Evolutionary conservation across 2,888 invertebrate species (phyloP).

Genomic region (Laspeyria flexula): DNA sequence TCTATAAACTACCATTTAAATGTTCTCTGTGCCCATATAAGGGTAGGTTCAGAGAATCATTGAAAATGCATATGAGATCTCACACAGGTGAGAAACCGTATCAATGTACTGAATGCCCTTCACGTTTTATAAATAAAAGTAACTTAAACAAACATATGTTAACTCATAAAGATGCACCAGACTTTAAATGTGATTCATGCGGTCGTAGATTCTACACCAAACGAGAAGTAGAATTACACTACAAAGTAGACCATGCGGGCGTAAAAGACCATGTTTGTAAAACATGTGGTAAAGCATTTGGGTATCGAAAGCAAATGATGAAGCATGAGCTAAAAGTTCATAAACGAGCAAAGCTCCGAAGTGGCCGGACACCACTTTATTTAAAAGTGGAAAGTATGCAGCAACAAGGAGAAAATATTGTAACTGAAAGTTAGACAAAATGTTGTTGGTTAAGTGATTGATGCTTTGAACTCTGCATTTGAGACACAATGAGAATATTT

Average conservation of each 20-base stretch:
- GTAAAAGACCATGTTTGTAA: slow-evolving; percentile 74
- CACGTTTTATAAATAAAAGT: slow-evolving; percentile 72
- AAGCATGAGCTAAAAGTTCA: slow-evolving; percentile 77
- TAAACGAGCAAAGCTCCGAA: slow-evolving; percentile 69
- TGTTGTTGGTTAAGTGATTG: too few species aligned
- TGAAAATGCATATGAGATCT: slow-evolving; percentile 77
- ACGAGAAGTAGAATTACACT: slow-evolving; percentile 66
- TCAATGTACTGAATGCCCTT: slow-evolving; percentile 70
- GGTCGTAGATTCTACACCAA: slow-evolving; percentile 70
- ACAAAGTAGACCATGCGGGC: slow-evolving; percentile 75
- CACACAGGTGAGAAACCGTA: slow-evolving; percentile 79
- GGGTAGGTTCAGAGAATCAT: slow-evolving; percentile 69
- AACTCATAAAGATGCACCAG: slow-evolving; percentile 64
- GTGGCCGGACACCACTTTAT: slow-evolving; percentile 73
- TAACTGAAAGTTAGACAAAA: slow-evolving; percentile 18
- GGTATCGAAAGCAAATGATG: slow-evolving; percentile 78
- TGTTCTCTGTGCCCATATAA: slow-evolving; percentile 74
- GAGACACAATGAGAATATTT: too few species aligned
- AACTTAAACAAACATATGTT: slow-evolving; percentile 73
- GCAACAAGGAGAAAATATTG: slow-evolving; percentile 42
- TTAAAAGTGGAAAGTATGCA: slow-evolving; percentile 64
- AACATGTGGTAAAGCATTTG: slow-evolving; percentile 75
- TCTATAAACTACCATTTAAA: slow-evolving; percentile 68
- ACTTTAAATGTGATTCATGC: slow-evolving; percentile 72
- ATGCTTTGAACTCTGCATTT: too few species aligned